Percentiles rank a stretch among this genome's conserved stretches.
phyloP scores from a whole-genome alignment of 2,113 vertebrate species.

The Rhipidura dahli region DNA sequence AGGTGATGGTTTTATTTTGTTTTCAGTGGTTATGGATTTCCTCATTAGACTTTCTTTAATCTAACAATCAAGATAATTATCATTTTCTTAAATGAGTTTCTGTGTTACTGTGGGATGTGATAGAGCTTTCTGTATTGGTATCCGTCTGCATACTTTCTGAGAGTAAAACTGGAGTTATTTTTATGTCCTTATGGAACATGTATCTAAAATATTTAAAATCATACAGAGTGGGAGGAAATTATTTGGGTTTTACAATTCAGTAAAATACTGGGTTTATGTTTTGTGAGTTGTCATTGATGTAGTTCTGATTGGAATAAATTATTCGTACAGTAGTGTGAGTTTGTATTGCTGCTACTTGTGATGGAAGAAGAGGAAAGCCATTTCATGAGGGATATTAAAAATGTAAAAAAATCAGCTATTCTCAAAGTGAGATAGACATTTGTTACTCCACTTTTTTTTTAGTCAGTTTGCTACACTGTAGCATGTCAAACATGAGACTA shows the following conservation, averaged over 20 bases:
- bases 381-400: not conserved
- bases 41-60: not conserved
- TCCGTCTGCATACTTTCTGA: not conserved
- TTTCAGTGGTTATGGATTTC: not conserved
- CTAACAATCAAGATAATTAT: not conserved
- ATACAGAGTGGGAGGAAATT: not conserved
- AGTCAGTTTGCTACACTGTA: not conserved
- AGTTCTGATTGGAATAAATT: not conserved
- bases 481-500: not conserved
- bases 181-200: not conserved
- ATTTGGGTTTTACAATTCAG: not conserved
- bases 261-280: not conserved
- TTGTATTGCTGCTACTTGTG: not conserved
- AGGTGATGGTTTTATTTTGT: not conserved
- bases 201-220: conserved; percentile 9
- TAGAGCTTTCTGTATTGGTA: not conserved
- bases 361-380: not conserved
- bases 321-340: not conserved
- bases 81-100: not conserved
- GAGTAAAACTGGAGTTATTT: not conserved
- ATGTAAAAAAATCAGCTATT: not conserved
- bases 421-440: not conserved
- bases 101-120: not conserved
- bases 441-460: not conserved
- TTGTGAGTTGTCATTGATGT: not conserved